A percentile compares a stretch with the other conserved stretches of the same genome.
Evolutionary conservation across 2,113 vertebrate species (phyloP).

Genomic region (Melanerpes formicivorus): DNA sequence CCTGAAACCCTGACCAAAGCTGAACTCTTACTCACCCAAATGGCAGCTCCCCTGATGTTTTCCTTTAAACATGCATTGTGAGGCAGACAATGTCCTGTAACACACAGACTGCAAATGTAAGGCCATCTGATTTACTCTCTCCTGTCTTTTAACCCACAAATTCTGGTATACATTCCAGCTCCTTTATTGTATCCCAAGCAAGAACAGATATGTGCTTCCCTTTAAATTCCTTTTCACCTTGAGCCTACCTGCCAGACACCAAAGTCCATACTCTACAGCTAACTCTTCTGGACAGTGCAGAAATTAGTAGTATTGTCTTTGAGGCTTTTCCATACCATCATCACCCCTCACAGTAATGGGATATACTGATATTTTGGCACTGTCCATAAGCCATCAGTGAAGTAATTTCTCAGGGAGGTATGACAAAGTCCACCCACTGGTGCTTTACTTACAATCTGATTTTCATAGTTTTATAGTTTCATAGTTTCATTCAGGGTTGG

Average conservation of each 20-base stretch:
- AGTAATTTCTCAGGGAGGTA: neutral
- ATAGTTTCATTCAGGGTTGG: no score
- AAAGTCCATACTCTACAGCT: neutral
- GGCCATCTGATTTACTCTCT: neutral
- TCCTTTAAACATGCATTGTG: neutral
- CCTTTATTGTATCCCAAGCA: neutral
- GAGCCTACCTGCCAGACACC: neutral
- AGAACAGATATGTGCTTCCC: fast-evolving
- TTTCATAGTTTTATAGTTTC: no score
- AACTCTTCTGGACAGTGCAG: neutral
- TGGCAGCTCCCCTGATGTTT: neutral
- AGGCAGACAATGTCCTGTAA: neutral
- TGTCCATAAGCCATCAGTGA: neutral
- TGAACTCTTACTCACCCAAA: neutral
- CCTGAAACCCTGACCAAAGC: neutral
- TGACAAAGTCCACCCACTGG: neutral
- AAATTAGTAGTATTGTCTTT: neutral
- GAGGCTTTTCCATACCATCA: neutral
- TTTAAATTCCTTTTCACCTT: neutral
- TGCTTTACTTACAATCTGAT: neutral
- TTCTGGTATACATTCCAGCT: neutral
- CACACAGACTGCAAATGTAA: neutral
- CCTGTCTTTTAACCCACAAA: no score
- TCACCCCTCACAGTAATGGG: neutral
- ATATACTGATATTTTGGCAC: neutral